Evolutionary conservation across 2,113 vertebrate genomes (phyloP), one percentile per base, ranked within the genome.

Genomic region (Hippocampus abdominalis): DNA sequence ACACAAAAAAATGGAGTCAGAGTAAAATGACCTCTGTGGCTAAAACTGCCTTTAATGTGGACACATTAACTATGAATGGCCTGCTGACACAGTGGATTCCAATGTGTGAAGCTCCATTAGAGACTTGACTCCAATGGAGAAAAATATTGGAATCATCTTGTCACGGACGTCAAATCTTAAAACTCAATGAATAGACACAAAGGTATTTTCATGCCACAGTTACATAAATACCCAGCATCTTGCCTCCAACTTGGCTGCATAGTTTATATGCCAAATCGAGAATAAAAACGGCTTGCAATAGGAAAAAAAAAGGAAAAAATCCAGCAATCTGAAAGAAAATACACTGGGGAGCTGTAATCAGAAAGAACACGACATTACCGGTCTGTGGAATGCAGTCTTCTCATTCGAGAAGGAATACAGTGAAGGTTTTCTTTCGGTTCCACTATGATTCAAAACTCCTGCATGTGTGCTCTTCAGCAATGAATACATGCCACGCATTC

Each of bases 401-500:
- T 73, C 25, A 21, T 40, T 54, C 48, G 8, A 9, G n/a, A 29
- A 63, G 59, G 18, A 64, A 71, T 66, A 62, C 71, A 74, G 68
- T 63, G 56, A 48, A 76, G 54, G 68, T 72, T 74, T 80, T 70
- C 70, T 72, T 40, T 51, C 69, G 51, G 67, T 72, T 63, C 69
- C 57, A 62, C 76, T 76, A 66, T 76, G 74, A 72, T 61, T 72
- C 57, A 25, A 40, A 59, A 74, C 42, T 64, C 69, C 20, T 8
- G 71, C 76, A 71, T 64, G 67, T 69, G 42, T 61, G 72, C 81
- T 79, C 75, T 86, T 84, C 83, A 86, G 81, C 83, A 85, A 89
- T 71, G 75, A 71, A 83, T 62, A 66, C 81, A 87, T 87, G 79
- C 83, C 84, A 74, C 39, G 15, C 81, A 87, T 90, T 86, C 84